These are phyloP conservation scores for Tachypleus tridentatus DNA, from an alignment of 1,140 invertebrate genomes.

Conservation along the genomic window DNA sequence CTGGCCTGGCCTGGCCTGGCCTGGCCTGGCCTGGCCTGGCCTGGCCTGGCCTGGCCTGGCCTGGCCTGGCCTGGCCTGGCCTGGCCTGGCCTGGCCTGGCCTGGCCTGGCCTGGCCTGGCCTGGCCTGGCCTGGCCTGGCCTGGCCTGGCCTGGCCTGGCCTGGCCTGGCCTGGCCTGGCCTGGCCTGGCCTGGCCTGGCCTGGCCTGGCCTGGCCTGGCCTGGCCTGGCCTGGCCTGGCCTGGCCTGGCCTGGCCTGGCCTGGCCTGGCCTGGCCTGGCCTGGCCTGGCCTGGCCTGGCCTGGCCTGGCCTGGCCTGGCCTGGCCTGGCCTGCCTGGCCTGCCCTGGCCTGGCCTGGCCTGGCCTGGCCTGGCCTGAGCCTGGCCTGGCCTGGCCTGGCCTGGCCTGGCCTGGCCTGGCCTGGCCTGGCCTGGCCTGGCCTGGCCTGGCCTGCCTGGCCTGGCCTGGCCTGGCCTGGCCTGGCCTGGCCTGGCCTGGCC, in stretches of 20 bases:
- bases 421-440: slow-evolving; percentile 26
- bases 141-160: slow-evolving; percentile 18
- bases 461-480: no score
- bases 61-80: slow-evolving; percentile 18
- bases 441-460: slow-evolving; percentile 25
- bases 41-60: slow-evolving; percentile 18
- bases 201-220: slow-evolving; percentile 20
- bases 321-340: slow-evolving; percentile 24
- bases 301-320: slow-evolving; percentile 22
- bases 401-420: slow-evolving; percentile 24
- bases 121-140: slow-evolving; percentile 18
- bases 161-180: slow-evolving; percentile 18
- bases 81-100: slow-evolving; percentile 18
- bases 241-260: slow-evolving; percentile 18
- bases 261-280: slow-evolving; percentile 18
- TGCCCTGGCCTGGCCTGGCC: slow-evolving; percentile 25
- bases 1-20: slow-evolving; percentile 18
- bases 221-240: slow-evolving; percentile 18
- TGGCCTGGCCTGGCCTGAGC: slow-evolving; percentile 23
- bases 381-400: slow-evolving; percentile 23
- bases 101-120: slow-evolving; percentile 18
- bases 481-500: slow-evolving; percentile 23
- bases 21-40: slow-evolving; percentile 18
- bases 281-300: slow-evolving; percentile 18
- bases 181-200: slow-evolving; percentile 18